A percentile compares a stretch with the other conserved stretches of the same genome.
phyloP scores from a whole-genome alignment of 2,888 invertebrate species.

The Oegoconia quadripuncta region DNA sequence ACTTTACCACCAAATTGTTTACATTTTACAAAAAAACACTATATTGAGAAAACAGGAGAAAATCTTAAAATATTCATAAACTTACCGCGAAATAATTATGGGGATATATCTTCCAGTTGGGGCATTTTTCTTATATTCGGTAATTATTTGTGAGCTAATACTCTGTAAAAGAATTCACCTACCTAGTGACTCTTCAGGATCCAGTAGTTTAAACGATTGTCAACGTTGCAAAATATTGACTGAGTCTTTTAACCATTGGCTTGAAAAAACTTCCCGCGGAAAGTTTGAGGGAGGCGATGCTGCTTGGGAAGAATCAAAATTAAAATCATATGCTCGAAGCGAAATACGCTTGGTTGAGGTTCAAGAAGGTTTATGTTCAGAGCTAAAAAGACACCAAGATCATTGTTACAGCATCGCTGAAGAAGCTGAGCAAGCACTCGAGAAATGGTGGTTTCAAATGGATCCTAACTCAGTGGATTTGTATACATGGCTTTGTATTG shows the following conservation, averaged over 20 bases:
- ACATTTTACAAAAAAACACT: too few relatives aligned
- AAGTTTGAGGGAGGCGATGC: conserved; percentile 96
- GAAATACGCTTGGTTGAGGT: conserved; percentile 95
- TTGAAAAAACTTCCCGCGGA: conserved; percentile 88
- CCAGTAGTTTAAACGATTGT: conserved; percentile 67
- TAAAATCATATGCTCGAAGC: conserved; percentile 89
- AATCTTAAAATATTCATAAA: background rate
- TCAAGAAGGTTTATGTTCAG: conserved; percentile 90
- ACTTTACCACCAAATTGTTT: too few relatives aligned
- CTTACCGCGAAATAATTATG: conserved; percentile 12
- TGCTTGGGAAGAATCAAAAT: conserved; percentile 94
- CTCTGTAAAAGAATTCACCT: conserved; percentile 29
- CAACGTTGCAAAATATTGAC: conserved; percentile 85
- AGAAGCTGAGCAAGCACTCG: conserved; percentile 87
- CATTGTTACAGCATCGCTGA: conserved; percentile 91
- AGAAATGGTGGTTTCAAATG: conserved; percentile 93
- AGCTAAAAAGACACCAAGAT: conserved; percentile 83
- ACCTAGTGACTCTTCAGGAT: conserved; percentile 20
- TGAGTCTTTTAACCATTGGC: conserved; percentile 87
- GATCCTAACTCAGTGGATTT: conserved; percentile 57
- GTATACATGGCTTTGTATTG: conserved; percentile 87
- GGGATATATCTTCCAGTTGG: conserved; percentile 19
- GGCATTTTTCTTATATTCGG: conserved; percentile 22
- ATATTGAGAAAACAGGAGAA: background rate
- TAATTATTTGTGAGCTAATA: conserved; percentile 28